phyloP scores from a whole-genome alignment of 2,888 invertebrate genomes.

The Drosophila yooni region DNA sequence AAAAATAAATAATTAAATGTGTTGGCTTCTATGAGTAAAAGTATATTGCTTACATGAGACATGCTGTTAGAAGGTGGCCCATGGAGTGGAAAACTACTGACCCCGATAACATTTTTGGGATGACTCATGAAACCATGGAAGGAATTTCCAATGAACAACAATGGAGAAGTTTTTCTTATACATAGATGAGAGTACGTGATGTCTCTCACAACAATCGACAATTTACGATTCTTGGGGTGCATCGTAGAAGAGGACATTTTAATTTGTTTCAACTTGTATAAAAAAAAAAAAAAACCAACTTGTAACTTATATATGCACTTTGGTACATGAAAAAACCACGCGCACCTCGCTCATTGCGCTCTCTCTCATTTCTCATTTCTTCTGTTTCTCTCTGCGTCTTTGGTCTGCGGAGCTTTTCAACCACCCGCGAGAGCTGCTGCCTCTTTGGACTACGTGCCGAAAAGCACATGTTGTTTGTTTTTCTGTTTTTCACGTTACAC shows the following conservation, averaged over 20 bases:
- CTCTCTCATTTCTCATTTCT: slow-evolving; percentile 7
- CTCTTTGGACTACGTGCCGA: slow-evolving; percentile 73
- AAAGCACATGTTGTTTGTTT: slow-evolving; percentile 79
- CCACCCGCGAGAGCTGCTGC: slow-evolving; percentile 50
- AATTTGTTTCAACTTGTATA: not conserved
- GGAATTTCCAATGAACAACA: not conserved
- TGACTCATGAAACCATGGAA: slow-evolving; percentile 42
- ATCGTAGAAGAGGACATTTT: not conserved
- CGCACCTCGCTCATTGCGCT: slow-evolving; percentile 40
- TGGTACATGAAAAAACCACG: slow-evolving; percentile 7
- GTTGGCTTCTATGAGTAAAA: slow-evolving; percentile 10
- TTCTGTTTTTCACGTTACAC: slow-evolving; percentile 50
- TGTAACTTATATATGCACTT: slow-evolving; percentile 9
- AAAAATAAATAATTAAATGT: slow-evolving; percentile 15
- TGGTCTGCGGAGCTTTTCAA: slow-evolving; percentile 54
- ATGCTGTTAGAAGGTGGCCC: slow-evolving; percentile 36
- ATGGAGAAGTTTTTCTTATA: not conserved
- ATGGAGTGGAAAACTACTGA: slow-evolving; percentile 54
- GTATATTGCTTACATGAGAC: slow-evolving; percentile 1
- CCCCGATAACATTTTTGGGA: slow-evolving; percentile 9
- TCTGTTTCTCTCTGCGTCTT: slow-evolving; percentile 5
- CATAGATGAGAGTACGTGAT: slow-evolving; percentile 4
- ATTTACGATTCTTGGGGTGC: not conserved
- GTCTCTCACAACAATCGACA: not conserved
- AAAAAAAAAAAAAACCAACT: not conserved